A percentile compares a stretch with the other conserved stretches of the same genome.
These are phyloP conservation scores for Smutsia gigantea DNA, from an alignment of 2,797 vertebrate genomes.

Conservation along the genomic window DNA sequence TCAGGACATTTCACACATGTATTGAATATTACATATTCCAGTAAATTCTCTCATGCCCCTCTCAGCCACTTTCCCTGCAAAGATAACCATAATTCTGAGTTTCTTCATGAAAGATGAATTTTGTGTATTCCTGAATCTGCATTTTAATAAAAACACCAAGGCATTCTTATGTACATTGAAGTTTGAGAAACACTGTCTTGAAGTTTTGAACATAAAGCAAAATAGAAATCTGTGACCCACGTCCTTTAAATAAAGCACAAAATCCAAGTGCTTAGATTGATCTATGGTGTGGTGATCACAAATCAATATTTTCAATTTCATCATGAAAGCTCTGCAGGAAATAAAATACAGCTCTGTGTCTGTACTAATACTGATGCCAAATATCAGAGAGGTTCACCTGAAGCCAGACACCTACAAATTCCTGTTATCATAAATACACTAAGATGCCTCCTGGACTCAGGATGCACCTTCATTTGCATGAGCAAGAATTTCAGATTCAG, in stretches of 20 bases:
- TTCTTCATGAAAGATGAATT: neutral
- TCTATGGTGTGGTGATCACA: constrained; percentile 25
- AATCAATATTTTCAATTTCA: constrained; percentile 69
- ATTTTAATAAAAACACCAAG: neutral
- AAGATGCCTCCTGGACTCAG: neutral
- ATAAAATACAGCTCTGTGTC: constrained; percentile 49
- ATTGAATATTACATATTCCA: neutral
- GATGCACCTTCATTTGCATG: constrained; percentile 42
- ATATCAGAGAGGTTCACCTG: constrained; percentile 22
- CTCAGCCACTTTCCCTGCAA: neutral
- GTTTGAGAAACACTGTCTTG: neutral
- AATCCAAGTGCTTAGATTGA: neutral
- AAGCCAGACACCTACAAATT: constrained; percentile 5
- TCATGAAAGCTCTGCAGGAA: constrained; percentile 31
- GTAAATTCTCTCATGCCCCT: neutral
- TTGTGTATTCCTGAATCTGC: neutral
- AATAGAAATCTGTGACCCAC: constrained; percentile 11
- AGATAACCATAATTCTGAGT: neutral
- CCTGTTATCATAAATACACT: constrained; percentile 45
- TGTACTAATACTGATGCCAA: neutral
- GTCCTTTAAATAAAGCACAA: constrained; percentile 46
- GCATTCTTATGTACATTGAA: neutral
- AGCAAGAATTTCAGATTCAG: constrained; percentile 51
- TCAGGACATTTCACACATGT: neutral
- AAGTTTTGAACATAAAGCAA: constrained; percentile 40